Conservation (phyloP, 2,113 vertebrate species). For the Phoxinus phoxinus region DNA sequence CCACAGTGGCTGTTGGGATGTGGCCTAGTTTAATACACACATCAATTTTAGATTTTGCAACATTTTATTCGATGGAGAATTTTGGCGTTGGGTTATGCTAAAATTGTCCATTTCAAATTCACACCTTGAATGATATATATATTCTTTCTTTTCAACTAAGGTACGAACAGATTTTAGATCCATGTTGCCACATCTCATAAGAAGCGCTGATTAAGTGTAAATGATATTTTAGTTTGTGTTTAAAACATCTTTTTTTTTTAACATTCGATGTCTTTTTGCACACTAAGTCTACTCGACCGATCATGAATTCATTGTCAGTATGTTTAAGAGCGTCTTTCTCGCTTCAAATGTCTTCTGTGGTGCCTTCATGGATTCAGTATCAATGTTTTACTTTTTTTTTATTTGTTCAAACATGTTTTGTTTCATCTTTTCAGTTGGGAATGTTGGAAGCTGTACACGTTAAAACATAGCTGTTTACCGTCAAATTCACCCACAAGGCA, state of each 20-base stretch:
- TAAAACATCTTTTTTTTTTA: background rate
- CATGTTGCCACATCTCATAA: conserved; percentile 9
- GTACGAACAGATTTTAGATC: background rate
- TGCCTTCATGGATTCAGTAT: conserved; percentile 52
- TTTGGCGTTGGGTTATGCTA: background rate
- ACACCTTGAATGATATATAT: background rate
- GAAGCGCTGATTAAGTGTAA: background rate
- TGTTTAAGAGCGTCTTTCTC: conserved; percentile 4
- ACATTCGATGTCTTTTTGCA: background rate
- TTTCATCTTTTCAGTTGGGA: conserved; percentile 1
- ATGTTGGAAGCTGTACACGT: background rate
- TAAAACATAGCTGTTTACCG: conserved; percentile 4
- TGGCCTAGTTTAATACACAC: background rate
- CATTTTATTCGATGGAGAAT: background rate
- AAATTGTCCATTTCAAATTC: background rate
- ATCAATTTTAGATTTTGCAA: background rate
- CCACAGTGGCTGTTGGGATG: conserved; percentile 4
- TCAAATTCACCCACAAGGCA: conserved; percentile 23
- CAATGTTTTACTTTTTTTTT: background rate
- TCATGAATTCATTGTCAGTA: background rate
- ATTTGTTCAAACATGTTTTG: background rate
- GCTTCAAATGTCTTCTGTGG: conserved; percentile 42
- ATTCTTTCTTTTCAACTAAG: background rate
- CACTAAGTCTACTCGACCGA: conserved; percentile 15
- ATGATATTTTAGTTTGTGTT: background rate